Conservation (phyloP, 1,140 invertebrate species). For the Drosophila tropicalis region DNA sequence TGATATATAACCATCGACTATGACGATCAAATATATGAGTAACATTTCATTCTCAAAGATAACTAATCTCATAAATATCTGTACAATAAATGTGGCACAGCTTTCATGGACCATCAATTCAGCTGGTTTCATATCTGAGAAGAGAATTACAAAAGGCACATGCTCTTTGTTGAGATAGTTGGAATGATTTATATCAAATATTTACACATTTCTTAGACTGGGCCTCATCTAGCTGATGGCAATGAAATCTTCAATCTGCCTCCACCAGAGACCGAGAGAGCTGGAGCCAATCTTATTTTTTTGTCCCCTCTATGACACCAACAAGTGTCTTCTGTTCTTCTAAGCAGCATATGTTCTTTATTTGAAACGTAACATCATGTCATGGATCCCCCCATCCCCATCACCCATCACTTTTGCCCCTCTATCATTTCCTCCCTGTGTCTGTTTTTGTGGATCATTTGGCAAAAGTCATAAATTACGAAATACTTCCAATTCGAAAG, state of each 20-base stretch:
- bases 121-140: too few relatives aligned
- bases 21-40: too few relatives aligned
- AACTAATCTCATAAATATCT: too few relatives aligned
- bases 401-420: conserved; percentile 8
- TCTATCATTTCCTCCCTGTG: conserved; percentile 13
- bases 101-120: too few relatives aligned
- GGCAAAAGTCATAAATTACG: conserved; percentile 64
- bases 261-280: not conserved
- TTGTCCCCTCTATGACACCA: conserved; percentile 45
- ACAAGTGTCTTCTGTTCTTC: conserved; percentile 29
- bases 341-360: conserved; percentile 56
- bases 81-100: too few relatives aligned
- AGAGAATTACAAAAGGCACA: not conserved
- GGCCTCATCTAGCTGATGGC: not conserved
- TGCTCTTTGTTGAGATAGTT: conserved; percentile 6
- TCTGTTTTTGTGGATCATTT: conserved; percentile 46
- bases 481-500: conserved; percentile 54
- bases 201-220: conserved; percentile 39
- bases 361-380: conserved; percentile 50
- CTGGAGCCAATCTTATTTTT: conserved; percentile 16
- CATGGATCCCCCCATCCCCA: too few relatives aligned
- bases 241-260: not conserved
- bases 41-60: too few relatives aligned
- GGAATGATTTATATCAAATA: conserved; percentile 55
- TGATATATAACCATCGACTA: too few relatives aligned